Percentiles rank a stretch among this genome's conserved stretches.
These are phyloP conservation scores for Punctoribates punctum DNA, from an alignment of 2,888 invertebrate genomes.

Conservation along the genomic window DNA sequence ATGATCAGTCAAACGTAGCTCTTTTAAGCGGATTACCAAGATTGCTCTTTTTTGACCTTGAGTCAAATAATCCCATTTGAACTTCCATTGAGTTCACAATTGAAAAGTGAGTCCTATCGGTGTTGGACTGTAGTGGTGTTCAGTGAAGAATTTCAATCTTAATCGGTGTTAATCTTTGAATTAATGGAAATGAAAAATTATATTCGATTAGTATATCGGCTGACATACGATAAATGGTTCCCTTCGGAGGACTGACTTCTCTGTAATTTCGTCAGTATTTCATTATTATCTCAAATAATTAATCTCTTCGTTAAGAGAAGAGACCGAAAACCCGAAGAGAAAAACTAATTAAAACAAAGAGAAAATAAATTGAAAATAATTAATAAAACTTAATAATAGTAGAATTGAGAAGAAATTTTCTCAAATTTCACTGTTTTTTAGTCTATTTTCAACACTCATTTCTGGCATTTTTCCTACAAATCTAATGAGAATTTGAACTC, in stretches of 20 bases:
- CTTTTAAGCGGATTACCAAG: no score
- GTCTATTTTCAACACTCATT: no score
- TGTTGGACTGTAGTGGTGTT: not conserved
- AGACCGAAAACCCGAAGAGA: not conserved
- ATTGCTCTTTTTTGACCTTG: no score
- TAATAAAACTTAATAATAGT: not conserved
- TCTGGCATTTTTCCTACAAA: not conserved
- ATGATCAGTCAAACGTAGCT: no score
- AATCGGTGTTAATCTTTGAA: not conserved
- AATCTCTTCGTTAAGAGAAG: not conserved
- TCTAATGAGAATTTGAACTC: not conserved
- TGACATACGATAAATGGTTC: not conserved
- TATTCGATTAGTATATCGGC: not conserved
- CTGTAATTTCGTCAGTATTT: not conserved
- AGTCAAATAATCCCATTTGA: no score
- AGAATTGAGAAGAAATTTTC: no score
- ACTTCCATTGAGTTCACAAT: no score
- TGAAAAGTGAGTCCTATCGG: no score
- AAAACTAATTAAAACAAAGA: not conserved
- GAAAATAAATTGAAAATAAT: not conserved
- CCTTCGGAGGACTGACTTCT: not conserved
- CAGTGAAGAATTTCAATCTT: not conserved
- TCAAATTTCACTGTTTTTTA: no score
- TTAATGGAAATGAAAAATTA: not conserved
- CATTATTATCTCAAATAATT: constrained; percentile 2